Conservation (phyloP, 1,140 invertebrate genomes). For the Lucilia sericata region DNA sequence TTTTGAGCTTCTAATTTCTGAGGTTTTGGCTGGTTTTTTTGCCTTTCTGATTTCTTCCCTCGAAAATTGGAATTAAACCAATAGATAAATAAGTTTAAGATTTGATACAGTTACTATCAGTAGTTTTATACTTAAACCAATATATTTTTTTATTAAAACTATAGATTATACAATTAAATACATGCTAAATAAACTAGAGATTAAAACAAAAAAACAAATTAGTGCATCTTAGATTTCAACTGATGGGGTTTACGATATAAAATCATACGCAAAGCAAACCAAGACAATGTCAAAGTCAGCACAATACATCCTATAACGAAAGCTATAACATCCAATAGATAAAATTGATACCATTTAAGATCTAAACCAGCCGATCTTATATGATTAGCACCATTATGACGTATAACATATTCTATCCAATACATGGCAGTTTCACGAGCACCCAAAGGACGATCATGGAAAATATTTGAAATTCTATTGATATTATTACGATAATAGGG, state of each 20-base stretch:
- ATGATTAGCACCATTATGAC: slow-evolving; percentile 72
- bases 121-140: too few species aligned
- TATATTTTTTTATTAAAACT: too few species aligned
- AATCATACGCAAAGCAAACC: not conserved
- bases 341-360: slow-evolving; percentile 74
- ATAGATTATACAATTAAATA: too few species aligned
- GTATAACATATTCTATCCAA: slow-evolving; percentile 75
- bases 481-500: slow-evolving; percentile 66
- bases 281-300: not conserved
- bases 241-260: not conserved
- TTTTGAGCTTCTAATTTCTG: too few species aligned
- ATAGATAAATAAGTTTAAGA: too few species aligned
- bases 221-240: not conserved
- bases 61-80: too few species aligned
- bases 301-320: slow-evolving; percentile 15
- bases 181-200: too few species aligned
- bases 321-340: slow-evolving; percentile 72
- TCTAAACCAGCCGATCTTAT: slow-evolving; percentile 71
- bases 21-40: too few species aligned
- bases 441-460: slow-evolving; percentile 70
- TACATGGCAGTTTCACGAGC: slow-evolving; percentile 72
- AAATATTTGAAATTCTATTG: slow-evolving; percentile 67
- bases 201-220: not conserved
- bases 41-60: too few species aligned
- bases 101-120: too few species aligned